These are phyloP conservation scores for Polypterus senegalus DNA, from an alignment of 2,113 vertebrate genomes.

Conservation along the genomic window DNA sequence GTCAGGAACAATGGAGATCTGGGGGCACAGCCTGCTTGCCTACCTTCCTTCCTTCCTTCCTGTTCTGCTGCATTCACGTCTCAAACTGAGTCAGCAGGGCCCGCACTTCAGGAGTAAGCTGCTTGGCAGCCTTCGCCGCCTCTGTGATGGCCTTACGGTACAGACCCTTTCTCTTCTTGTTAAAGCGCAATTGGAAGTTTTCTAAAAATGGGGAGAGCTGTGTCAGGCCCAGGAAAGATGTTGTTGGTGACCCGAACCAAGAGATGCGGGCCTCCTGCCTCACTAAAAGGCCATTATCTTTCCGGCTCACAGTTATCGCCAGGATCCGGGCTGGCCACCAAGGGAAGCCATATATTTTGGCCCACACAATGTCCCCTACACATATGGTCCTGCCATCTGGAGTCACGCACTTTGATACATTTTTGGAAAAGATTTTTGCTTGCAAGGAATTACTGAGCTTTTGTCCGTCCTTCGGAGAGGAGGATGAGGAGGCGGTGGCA, in stretches of 20 bases:
- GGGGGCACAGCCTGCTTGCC: slow-evolving; percentile 36
- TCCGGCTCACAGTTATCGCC: slow-evolving; percentile 79
- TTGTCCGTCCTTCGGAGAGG: slow-evolving; percentile 72
- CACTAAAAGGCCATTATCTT: slow-evolving; percentile 77
- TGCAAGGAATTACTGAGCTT: slow-evolving; percentile 76
- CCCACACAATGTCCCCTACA: slow-evolving; percentile 97
- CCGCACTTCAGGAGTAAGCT: slow-evolving; percentile 92
- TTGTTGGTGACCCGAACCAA: slow-evolving; percentile 97
- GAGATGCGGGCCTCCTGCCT: slow-evolving; percentile 90
- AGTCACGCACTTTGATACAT: slow-evolving; percentile 80
- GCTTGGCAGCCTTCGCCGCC: slow-evolving; percentile 89
- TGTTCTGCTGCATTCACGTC: slow-evolving; percentile 74
- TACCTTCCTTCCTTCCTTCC: slow-evolving; percentile 46
- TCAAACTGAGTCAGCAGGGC: slow-evolving; percentile 94
- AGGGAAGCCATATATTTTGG: slow-evolving; percentile 96
- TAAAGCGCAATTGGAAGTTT: slow-evolving; percentile 92
- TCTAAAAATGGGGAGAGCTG: slow-evolving; percentile 93
- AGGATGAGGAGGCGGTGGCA: slow-evolving; percentile 37
- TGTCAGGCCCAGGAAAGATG: slow-evolving; percentile 83
- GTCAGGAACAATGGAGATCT: too few relatives aligned
- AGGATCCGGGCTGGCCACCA: slow-evolving; percentile 97
- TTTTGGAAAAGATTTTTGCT: slow-evolving; percentile 85
- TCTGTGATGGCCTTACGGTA: slow-evolving; percentile 95
- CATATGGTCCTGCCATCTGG: slow-evolving; percentile 89
- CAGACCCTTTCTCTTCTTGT: slow-evolving; percentile 94